phyloP scores from a whole-genome alignment of 1,140 invertebrate species.

The Calycopis cecrops region DNA sequence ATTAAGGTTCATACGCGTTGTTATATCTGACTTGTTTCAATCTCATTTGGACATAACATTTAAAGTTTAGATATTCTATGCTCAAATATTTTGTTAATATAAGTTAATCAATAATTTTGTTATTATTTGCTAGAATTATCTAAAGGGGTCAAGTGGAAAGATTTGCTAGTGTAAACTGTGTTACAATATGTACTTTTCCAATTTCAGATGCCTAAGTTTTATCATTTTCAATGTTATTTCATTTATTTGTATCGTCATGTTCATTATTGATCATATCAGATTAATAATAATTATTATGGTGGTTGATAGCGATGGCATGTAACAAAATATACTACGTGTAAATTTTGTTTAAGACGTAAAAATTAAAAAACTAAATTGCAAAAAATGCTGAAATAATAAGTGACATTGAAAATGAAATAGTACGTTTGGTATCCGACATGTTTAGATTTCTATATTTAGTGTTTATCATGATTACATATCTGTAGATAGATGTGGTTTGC shows the following conservation, averaged over 20 bases:
- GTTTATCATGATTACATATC: slow-evolving; percentile 75
- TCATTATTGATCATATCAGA: slow-evolving; percentile 4
- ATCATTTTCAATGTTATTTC: slow-evolving; percentile 20
- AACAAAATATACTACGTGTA: too few species aligned
- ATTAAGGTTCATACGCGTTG: slow-evolving; percentile 46
- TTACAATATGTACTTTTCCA: too few species aligned
- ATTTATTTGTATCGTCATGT: background rate
- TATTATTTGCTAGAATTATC: slow-evolving; percentile 26
- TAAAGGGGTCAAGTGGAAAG: slow-evolving; percentile 25
- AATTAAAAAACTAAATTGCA: background rate
- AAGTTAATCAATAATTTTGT: slow-evolving; percentile 28
- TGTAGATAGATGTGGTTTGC: slow-evolving; percentile 74
- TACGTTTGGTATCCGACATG: background rate
- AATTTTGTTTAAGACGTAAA: too few species aligned
- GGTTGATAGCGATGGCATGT: too few species aligned
- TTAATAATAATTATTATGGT: too few species aligned
- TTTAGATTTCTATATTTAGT: slow-evolving; percentile 69
- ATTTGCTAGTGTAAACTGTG: slow-evolving; percentile 24
- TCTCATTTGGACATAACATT: slow-evolving; percentile 10
- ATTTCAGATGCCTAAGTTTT: background rate
- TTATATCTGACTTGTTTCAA: slow-evolving; percentile 29
- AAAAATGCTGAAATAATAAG: background rate
- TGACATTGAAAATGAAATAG: slow-evolving; percentile 10
- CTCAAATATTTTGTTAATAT: slow-evolving; percentile 44
- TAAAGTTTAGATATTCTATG: slow-evolving; percentile 37